Evolutionary conservation across 2,113 vertebrate species (phyloP).

Genomic region (Symphodus melops): DNA sequence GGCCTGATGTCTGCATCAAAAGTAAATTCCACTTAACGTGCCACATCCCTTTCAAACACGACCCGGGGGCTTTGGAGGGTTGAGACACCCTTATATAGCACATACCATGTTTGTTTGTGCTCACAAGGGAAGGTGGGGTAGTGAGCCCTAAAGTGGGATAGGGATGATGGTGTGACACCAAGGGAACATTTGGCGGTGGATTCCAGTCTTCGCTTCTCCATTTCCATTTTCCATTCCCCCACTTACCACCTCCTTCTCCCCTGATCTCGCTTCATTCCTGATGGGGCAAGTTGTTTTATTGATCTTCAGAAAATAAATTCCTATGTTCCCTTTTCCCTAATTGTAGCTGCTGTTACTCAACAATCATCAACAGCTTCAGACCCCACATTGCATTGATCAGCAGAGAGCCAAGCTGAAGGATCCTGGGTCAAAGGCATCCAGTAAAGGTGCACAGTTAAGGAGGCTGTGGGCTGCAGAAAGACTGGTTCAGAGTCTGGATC

Average conservation of each 20-base stretch:
- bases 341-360: conserved; percentile 53
- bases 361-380: conserved; percentile 40
- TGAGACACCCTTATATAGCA: conserved; percentile 79
- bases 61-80: conserved; percentile 60
- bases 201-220: conserved; percentile 40
- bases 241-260: conserved; percentile 22
- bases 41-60: conserved; percentile 77
- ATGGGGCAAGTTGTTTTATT: conserved; percentile 56
- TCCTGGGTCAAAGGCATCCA: conserved; percentile 46
- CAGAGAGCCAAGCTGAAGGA: conserved; percentile 50
- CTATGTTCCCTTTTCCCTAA: conserved; percentile 27
- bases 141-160: conserved; percentile 56
- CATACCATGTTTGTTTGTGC: conserved; percentile 78
- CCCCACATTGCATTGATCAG: conserved; percentile 17
- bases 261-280: conserved; percentile 16
- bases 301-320: conserved; percentile 50
- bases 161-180: conserved; percentile 24
- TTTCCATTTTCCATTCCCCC: conserved; percentile 64
- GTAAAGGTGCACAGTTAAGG: conserved; percentile 7
- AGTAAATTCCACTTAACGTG: conserved; percentile 85
- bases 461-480: conserved; percentile 37
- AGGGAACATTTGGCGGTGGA: conserved; percentile 31
- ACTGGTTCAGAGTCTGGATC: conserved; percentile 28
- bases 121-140: conserved; percentile 30
- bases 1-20: conserved; percentile 80